Percentiles rank a stretch among this genome's conserved stretches.
Evolutionary conservation across 2,797 vertebrate species (phyloP).

Genomic region (Sebastes kiyomatsui): DNA sequence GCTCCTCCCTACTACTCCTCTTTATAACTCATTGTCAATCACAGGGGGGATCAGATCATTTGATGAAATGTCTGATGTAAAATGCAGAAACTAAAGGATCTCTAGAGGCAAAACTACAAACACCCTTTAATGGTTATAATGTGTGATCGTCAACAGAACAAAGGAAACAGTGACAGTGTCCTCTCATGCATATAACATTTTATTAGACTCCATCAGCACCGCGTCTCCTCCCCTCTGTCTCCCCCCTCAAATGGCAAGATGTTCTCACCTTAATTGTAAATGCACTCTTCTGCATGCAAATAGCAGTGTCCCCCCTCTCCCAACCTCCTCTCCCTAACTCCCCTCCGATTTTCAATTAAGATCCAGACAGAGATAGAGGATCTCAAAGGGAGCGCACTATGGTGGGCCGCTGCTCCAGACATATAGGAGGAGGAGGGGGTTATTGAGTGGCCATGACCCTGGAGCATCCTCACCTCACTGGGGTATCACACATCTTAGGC

Average conservation of each 20-base stretch:
- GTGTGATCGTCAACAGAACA: conserved; percentile 8
- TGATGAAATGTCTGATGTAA: neutral
- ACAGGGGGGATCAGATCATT: neutral
- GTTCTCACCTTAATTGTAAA: conserved; percentile 62
- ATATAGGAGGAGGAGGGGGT: neutral
- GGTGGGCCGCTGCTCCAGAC: conserved; percentile 47
- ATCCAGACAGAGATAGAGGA: conserved; percentile 78
- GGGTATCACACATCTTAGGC: conserved; percentile 28
- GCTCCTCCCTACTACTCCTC: neutral
- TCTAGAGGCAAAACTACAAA: neutral
- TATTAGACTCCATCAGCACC: conserved; percentile 22
- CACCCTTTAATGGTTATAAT: neutral
- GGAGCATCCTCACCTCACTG: conserved; percentile 47
- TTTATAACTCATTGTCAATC: neutral
- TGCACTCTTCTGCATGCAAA: conserved; percentile 63
- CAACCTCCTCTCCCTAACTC: conserved; percentile 11
- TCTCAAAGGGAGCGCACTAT: conserved; percentile 47
- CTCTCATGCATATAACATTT: conserved; percentile 4
- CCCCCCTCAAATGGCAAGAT: conserved; percentile 33
- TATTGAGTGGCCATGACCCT: conserved; percentile 71
- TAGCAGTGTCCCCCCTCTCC: neutral
- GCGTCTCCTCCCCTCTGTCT: conserved; percentile 8
- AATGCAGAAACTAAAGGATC: neutral
- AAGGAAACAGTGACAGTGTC: neutral
- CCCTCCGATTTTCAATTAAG: conserved; percentile 79